phyloP scores from a whole-genome alignment of 1,140 invertebrate genomes.

The Drosophila fuyamai region DNA sequence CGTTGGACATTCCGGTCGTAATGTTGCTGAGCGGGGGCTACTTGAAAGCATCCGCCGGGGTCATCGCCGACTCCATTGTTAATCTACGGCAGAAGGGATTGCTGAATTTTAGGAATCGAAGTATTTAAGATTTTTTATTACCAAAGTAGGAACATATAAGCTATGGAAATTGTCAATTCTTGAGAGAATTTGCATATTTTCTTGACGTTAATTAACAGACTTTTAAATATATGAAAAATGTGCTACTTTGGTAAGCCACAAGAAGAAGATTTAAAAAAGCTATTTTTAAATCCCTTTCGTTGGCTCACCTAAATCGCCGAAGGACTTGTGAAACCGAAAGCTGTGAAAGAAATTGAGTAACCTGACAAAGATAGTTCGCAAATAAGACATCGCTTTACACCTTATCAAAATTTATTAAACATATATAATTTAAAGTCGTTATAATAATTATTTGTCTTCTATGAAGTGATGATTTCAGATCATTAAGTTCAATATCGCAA shows the following conservation, averaged over 20 bases:
- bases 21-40: conserved; percentile 97
- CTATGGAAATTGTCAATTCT: background rate
- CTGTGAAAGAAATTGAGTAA: conserved; percentile 25
- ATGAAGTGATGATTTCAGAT: conserved; percentile 52
- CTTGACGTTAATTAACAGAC: background rate
- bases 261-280: background rate
- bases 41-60: conserved; percentile 89
- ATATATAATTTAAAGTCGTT: conserved; percentile 49
- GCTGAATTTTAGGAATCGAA: conserved; percentile 12
- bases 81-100: conserved; percentile 87
- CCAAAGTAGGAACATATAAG: background rate
- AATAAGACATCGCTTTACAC: conserved; percentile 10
- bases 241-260: background rate
- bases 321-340: conserved; percentile 7
- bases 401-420: conserved; percentile 51
- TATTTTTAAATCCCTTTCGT: background rate
- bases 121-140: conserved; percentile 4
- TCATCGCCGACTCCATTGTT: conserved; percentile 93
- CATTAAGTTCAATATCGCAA: conserved; percentile 52
- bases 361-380: background rate
- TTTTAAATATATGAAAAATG: background rate
- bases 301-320: background rate
- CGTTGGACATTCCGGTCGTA: conserved; percentile 90
- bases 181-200: background rate
- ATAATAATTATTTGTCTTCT: conserved; percentile 51